Evolutionary conservation across 2,113 vertebrate genomes (phyloP), one percentile per base, ranked within the genome.

Genomic region (Etheostoma cragini): DNA sequence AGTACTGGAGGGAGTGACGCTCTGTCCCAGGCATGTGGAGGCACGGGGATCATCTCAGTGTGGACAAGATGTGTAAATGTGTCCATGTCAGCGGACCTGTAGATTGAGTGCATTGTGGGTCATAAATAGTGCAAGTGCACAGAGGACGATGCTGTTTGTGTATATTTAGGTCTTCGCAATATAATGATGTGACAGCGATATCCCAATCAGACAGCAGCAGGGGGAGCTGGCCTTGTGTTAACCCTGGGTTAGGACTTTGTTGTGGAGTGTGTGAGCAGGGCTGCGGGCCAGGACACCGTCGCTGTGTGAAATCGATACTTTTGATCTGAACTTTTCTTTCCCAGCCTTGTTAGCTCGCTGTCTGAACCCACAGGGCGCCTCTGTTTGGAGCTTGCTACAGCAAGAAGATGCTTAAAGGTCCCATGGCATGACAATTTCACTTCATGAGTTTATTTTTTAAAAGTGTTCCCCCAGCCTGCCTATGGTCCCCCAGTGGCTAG

Each of bases 61-160:
- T 13, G 76, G 82, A 22, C 80, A 24, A 61, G 83, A 82, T 64
- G 91, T 91, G 89, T 94, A 92, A 93, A 94, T 93, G 67, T 92
- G 92, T 92, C 67, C 82, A 86, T 92, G 93, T 94, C 91, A 93
- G 78, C 90, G 30, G 61, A 61, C 21, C 15, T 30, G 65, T 11
- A 86, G 93, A 91, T 84, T 1, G 80, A 91, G 80, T 82, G 80
- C 77, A 86, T 81, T 76, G 72, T 91, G 81, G 75, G 76, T 89
- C 86, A 49, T 84, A 89, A 93, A 94, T 92, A 94, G 89, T 56
- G n/a, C 64, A 49, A 80, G 75, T 78, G 63, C 82, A 46, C 35
- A 50, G 67, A 57, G 57, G 80, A 58, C 53, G 67, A 24, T 62
- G 82, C 46, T 58, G 81, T 72, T 84, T 80, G 63, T 78, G 4